Evolutionary conservation across 2,797 vertebrate genomes (phyloP).

Genomic region (Selene dorsalis): DNA sequence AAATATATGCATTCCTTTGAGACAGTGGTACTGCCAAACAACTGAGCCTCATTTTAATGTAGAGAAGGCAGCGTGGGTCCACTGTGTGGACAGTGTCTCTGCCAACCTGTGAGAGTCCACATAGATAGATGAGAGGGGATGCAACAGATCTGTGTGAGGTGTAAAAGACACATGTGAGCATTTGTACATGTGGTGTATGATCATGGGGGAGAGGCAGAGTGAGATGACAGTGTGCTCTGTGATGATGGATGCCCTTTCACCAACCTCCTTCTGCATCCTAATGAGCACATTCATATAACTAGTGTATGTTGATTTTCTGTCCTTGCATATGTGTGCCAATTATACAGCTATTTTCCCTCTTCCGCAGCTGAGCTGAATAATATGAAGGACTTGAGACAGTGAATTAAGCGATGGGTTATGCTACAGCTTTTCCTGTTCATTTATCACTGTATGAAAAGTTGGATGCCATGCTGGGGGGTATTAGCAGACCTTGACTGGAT

Average conservation of each 20-base stretch:
- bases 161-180: slow-evolving; percentile 43
- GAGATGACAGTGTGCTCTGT: slow-evolving; percentile 57
- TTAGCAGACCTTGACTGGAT: slow-evolving; percentile 71
- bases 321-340: slow-evolving; percentile 60
- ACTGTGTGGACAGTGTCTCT: slow-evolving; percentile 6
- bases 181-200: slow-evolving; percentile 53
- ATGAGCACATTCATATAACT: slow-evolving; percentile 63
- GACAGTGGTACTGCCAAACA: background rate
- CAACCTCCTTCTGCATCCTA: slow-evolving; percentile 62
- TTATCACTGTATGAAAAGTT: slow-evolving; percentile 71
- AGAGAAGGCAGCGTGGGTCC: background rate
- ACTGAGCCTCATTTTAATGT: slow-evolving; percentile 31
- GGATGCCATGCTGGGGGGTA: slow-evolving; percentile 62
- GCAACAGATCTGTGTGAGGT: slow-evolving; percentile 49
- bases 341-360: slow-evolving; percentile 41
- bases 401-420: slow-evolving; percentile 53
- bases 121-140: slow-evolving; percentile 52
- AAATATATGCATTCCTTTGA: background rate
- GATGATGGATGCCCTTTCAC: slow-evolving; percentile 71
- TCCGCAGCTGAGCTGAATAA: slow-evolving; percentile 55
- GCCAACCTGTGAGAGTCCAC: slow-evolving; percentile 35
- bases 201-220: slow-evolving; percentile 46
- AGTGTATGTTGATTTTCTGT: slow-evolving; percentile 54
- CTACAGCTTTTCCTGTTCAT: slow-evolving; percentile 69
- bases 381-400: slow-evolving; percentile 61